These are phyloP conservation scores for Denticeps clupeoides DNA, from an alignment of 2,797 vertebrate species.

Conservation along the genomic window DNA sequence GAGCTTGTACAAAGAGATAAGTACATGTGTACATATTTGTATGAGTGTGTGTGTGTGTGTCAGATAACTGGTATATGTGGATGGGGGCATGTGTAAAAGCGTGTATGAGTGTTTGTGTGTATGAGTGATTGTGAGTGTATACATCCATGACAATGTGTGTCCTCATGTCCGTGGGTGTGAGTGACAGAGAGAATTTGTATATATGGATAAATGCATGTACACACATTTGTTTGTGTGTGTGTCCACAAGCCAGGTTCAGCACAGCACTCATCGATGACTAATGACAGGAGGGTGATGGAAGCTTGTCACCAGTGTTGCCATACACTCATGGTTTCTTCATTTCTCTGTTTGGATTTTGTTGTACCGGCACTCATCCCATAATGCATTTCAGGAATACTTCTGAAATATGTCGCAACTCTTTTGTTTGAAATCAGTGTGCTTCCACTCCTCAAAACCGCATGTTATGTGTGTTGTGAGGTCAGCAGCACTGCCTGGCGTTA, in stretches of 20 bases:
- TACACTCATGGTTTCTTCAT: conserved; percentile 15
- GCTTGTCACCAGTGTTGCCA: background rate
- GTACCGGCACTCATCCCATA: conserved; percentile 41
- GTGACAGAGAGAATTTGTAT: conserved; percentile 8
- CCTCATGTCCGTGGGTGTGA: conserved; percentile 8
- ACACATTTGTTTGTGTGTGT: too few species aligned
- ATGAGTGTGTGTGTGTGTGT: too few species aligned
- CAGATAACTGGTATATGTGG: too few species aligned
- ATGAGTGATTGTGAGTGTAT: background rate
- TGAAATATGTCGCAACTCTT: conserved; percentile 39
- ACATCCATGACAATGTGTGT: background rate
- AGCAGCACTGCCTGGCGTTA: conserved; percentile 9
- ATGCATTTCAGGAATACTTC: conserved; percentile 50
- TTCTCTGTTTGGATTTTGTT: conserved; percentile 16
- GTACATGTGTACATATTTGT: too few species aligned
- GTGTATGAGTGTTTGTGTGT: too few species aligned
- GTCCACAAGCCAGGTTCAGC: background rate
- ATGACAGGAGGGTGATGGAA: background rate
- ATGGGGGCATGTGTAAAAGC: too few species aligned
- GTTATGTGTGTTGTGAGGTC: conserved; percentile 35
- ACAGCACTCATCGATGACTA: background rate
- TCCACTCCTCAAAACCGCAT: conserved; percentile 41
- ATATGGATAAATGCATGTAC: too few species aligned
- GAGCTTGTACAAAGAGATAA: too few species aligned
- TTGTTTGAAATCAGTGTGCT: conserved; percentile 26